A percentile compares a stretch with the other conserved stretches of the same genome.
Conservation (phyloP, 2,113 vertebrate genomes). For the Laterallus jamaicensis region DNA sequence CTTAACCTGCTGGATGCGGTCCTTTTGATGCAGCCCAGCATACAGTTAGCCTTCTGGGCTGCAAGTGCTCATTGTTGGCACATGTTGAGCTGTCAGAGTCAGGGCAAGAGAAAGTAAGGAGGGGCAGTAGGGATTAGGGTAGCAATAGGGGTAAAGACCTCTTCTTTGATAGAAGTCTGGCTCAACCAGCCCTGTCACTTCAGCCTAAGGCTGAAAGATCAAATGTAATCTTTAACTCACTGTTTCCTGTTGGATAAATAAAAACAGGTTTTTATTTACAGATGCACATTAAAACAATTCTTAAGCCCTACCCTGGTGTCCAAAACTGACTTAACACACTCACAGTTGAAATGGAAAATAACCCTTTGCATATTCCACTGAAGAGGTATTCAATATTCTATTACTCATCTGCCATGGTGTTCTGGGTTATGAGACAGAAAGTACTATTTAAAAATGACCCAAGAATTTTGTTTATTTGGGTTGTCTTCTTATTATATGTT, state of each 20-base stretch:
- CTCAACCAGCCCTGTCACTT: background rate
- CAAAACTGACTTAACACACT: background rate
- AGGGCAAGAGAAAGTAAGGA: background rate
- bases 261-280: background rate
- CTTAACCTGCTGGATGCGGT: too few relatives aligned
- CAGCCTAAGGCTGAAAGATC: background rate
- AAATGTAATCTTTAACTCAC: background rate
- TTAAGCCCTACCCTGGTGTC: background rate
- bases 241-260: background rate
- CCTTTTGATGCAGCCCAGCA: too few relatives aligned
- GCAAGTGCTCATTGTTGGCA: too few relatives aligned
- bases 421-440: background rate
- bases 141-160: background rate
- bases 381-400: background rate
- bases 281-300: background rate
- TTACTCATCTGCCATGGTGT: background rate
- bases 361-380: background rate
- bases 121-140: background rate
- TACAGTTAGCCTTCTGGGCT: too few relatives aligned
- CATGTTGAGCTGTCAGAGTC: background rate
- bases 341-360: background rate
- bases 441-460: background rate
- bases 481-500: background rate
- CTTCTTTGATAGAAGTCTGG: background rate
- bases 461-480: background rate